Conservation (phyloP, 1,140 invertebrate species). For the roundworm (Caenorhabditis elegans) region DNA sequence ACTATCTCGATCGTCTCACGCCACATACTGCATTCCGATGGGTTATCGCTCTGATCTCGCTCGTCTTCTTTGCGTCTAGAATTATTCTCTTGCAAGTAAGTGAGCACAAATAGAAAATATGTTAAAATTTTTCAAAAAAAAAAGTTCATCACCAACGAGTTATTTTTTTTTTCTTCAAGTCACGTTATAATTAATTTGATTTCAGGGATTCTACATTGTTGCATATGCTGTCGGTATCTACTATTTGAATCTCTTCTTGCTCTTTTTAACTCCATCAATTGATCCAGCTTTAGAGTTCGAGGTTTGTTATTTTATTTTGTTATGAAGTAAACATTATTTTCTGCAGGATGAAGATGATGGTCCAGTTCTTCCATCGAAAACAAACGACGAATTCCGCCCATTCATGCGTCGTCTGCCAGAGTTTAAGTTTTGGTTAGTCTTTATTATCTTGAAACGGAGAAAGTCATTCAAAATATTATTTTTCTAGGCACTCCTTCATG, state of each 20-base stretch:
- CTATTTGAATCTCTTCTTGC: slow-evolving; percentile 97
- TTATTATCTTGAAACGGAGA: too few species aligned
- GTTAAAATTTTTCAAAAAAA: too few species aligned
- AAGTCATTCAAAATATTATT: slow-evolving; percentile 29
- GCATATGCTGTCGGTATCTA: slow-evolving; percentile 98
- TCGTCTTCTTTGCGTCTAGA: slow-evolving; percentile 49
- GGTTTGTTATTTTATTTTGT: slow-evolving; percentile 39
- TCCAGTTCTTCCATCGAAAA: slow-evolving; percentile 79
- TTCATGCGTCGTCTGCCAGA: slow-evolving; percentile 96
- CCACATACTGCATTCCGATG: slow-evolving; percentile 62
- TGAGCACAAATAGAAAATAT: too few species aligned
- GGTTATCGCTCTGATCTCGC: slow-evolving; percentile 50
- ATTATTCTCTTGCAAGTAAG: slow-evolving; percentile 52
- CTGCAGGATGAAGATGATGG: slow-evolving; percentile 55
- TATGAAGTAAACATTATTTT: neutral
- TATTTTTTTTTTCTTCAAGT: too few species aligned
- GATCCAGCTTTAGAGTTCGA: slow-evolving; percentile 74
- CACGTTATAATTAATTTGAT: slow-evolving; percentile 1
- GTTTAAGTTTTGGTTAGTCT: slow-evolving; percentile 92
- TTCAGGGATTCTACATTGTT: slow-evolving; percentile 92
- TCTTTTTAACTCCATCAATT: slow-evolving; percentile 98
- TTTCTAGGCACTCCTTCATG: slow-evolving; percentile 79
- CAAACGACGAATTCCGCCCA: slow-evolving; percentile 95
- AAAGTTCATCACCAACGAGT: too few species aligned
- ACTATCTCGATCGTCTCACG: slow-evolving; percentile 65